Base-by-base conservation (phyloP, 1,140 invertebrate genomes). In the Aphis craccivora region DNA sequence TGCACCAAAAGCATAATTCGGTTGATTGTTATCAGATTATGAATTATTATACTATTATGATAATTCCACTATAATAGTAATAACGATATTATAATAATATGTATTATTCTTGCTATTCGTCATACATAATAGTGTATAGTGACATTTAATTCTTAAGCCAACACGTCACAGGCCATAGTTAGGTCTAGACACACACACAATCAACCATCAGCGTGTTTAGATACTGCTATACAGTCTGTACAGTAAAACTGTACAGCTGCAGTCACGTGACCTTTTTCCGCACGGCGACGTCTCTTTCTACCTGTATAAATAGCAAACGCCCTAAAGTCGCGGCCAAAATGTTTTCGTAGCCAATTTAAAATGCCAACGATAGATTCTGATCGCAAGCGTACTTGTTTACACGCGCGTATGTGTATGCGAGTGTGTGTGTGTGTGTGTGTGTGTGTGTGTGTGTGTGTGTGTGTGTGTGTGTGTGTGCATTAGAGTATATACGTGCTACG, bases 321-420 rank as follows among this genome's bases (percentile, higher is more conserved):
- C 51, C 48, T n/a, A 67, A 90, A 60, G 81, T 93, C 45, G 43
- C 48, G 81, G 90, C 48, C 91, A 93, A 93, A 90, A 86, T 55
- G 81, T 84, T 93, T 86, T 83, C 76, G 91, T 83, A 93, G 91
- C 91, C 91, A 93, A 93, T 86, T 93, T 84, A 84, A 53, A 93
- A 93, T 93, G 76, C 48, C 91, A 93, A 55, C 60, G 89, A 90
- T 67, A 43, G 89, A 90, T 90, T 67, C 55, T 90, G 37, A 90
- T 90, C 37, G 55, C 37, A 53, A 0, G 1, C 87, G 87, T 35
- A 53, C 43, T 14, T 23, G 30, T 88, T 40, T 53, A 51, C 20
- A 53, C 20, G 37, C 18, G n/a, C 6, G 30, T 86, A 35, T 37
- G 35, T 35, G 18, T 45, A 9, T 84, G 40, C 7, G 9, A 8